Percentiles rank a stretch among this genome's conserved stretches.
phyloP scores from a whole-genome alignment of 2,113 vertebrate genomes.

The Pachycephala philippinensis region DNA sequence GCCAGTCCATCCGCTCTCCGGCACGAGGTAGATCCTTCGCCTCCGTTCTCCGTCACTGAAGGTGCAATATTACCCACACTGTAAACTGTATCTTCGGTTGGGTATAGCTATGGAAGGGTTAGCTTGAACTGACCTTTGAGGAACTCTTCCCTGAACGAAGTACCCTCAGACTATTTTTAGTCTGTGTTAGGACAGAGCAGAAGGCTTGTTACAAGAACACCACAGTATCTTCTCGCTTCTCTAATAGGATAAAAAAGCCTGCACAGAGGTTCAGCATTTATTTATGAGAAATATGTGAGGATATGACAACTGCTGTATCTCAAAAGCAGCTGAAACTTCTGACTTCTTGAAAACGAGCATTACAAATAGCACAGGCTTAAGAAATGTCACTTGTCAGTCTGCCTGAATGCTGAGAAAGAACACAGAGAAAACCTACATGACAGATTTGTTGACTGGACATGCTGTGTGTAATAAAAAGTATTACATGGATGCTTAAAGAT shows the following conservation, averaged over 20 bases:
- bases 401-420: background rate
- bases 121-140: background rate
- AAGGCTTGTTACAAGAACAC: background rate
- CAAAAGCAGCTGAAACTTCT: background rate
- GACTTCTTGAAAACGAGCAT: background rate
- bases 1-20: no score
- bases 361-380: accelerated
- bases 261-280: background rate
- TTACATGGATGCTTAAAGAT: background rate
- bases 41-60: no score
- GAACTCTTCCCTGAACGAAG: background rate
- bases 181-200: background rate
- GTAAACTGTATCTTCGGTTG: accelerated
- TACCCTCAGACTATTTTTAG: background rate
- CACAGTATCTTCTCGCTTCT: background rate
- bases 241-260: background rate
- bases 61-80: accelerated
- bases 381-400: background rate
- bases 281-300: background rate
- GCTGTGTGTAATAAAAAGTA: background rate
- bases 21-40: accelerated
- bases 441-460: background rate
- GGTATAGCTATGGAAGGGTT: background rate
- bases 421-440: background rate
- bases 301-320: background rate